Evolutionary conservation across 2,797 vertebrate species (phyloP), one percentile per base, ranked within the genome.

Genomic region (Hylomyscus alleni): DNA sequence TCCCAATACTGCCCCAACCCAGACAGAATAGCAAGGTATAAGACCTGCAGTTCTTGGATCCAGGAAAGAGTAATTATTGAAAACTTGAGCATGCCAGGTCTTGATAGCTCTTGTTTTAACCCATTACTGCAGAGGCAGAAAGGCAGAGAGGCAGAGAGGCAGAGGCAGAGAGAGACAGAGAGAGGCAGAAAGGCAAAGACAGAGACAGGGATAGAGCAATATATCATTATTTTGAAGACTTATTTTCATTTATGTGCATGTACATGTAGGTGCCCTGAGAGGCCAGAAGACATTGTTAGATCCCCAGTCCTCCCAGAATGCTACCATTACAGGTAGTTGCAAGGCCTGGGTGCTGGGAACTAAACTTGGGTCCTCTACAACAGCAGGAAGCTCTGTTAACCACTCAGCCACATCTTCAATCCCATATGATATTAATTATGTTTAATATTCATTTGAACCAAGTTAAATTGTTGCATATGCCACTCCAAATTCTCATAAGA

Each of bases 361-460:
- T 44, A 17, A 83, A 84, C 29, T 14, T n/a, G 31, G 31, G 31
- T 69, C 20, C 44, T 69, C 17, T 50, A 22, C 31, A 52, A 69
- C 13, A 86, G 34, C 40, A 85, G 29, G 62, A 69, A 52, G 65
- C 34, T 34, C 31, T 86, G 20, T 24, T 52, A 52, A 86, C 15
- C 31, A 26, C 47, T 37, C 12, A 69, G 47, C 11, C 20, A 37
- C 47, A 31, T 69, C 84, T 52, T 52, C 31, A 52, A n/a, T 14
- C 7, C 34, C 34, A 52, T 86, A 10, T 69, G 44, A 86, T 67
- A 67, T 13, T 6, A 54, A n/a, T 56, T 85, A 50, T 50, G 19
- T 52, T 85, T 67, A 92, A 86, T 89, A 47, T 89, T 89, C 29
- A 92, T 93, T 89, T 93, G 58, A 92, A 90, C 22, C 19, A 95